These are phyloP conservation scores for Polypedilum vanderplanki DNA, from an alignment of 1,140 invertebrate genomes.

Conservation along the genomic window DNA sequence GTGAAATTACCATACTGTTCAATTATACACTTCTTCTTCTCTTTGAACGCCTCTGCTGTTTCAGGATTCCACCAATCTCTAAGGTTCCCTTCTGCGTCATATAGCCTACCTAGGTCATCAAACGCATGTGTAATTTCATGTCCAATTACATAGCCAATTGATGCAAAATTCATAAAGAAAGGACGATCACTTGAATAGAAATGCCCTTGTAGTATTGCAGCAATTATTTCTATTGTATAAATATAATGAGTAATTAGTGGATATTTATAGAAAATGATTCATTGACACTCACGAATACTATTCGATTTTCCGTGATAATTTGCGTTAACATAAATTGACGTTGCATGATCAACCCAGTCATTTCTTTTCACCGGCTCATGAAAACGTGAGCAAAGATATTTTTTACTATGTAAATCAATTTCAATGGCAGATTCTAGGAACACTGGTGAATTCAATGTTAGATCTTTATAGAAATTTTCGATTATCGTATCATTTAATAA, in stretches of 20 bases:
- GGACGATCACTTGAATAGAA: slow-evolving; percentile 64
- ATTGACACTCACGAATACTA: slow-evolving; percentile 51
- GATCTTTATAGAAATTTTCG: slow-evolving; percentile 45
- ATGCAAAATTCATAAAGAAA: slow-evolving; percentile 61
- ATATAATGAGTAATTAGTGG: not conserved
- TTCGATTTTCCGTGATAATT: slow-evolving; percentile 61
- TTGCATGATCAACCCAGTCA: slow-evolving; percentile 58
- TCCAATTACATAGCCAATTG: slow-evolving; percentile 64
- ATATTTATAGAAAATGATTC: not conserved
- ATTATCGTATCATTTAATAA: slow-evolving; percentile 50
- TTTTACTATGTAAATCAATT: slow-evolving; percentile 52
- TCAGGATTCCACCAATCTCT: slow-evolving; percentile 52
- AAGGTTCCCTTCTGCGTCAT: slow-evolving; percentile 52
- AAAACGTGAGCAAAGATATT: slow-evolving; percentile 53
- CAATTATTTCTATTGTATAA: slow-evolving; percentile 55
- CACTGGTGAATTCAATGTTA: slow-evolving; percentile 50
- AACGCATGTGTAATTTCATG: slow-evolving; percentile 55
- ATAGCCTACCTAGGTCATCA: slow-evolving; percentile 53
- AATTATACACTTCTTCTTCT: slow-evolving; percentile 60
- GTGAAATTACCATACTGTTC: slow-evolving; percentile 61
- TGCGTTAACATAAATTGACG: slow-evolving; percentile 58
- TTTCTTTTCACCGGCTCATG: slow-evolving; percentile 58
- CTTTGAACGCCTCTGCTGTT: slow-evolving; percentile 47
- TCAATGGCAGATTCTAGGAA: slow-evolving; percentile 55
- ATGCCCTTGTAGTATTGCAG: slow-evolving; percentile 65